A percentile compares a stretch with the other conserved stretches of the same genome.
Conservation (phyloP, 53 echinoderm and acorn worm species). For the Henricia sp. region DNA sequence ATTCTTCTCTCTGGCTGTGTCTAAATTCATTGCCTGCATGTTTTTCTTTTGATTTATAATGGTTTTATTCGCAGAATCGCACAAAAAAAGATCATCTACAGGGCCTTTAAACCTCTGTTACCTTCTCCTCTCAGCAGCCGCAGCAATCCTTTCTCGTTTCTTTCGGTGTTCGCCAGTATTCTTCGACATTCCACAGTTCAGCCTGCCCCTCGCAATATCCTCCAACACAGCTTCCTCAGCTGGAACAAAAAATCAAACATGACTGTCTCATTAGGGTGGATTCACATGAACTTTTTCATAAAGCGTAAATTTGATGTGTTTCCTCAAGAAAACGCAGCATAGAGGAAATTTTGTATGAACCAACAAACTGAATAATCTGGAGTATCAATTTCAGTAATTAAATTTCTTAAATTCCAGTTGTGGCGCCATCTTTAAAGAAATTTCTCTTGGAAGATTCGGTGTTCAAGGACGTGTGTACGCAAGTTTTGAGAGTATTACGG, state of each 20-base stretch:
- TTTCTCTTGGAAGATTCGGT: too few species aligned
- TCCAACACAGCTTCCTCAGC: conserved; percentile 18
- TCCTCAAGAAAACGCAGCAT: neutral
- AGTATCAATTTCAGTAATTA: too few species aligned
- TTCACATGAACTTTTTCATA: neutral
- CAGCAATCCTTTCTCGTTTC: conserved; percentile 39
- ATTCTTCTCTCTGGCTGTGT: too few species aligned
- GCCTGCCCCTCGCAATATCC: conserved; percentile 3
- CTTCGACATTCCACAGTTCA: conserved; percentile 1
- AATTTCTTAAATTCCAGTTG: too few species aligned
- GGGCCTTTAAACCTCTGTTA: neutral
- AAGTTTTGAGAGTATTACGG: too few species aligned
- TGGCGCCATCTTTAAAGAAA: too few species aligned
- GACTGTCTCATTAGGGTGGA: neutral
- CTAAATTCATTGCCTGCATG: too few species aligned
- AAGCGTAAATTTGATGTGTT: neutral
- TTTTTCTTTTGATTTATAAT: neutral
- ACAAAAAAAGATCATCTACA: neutral
- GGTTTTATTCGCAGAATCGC: too few species aligned
- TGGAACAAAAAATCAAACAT: neutral
- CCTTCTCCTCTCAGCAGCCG: conserved; percentile 58
- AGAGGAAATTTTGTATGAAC: too few species aligned
- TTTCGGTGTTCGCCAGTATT: neutral
- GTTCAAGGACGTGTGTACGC: too few species aligned
- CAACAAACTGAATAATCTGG: too few species aligned